Evolutionary conservation across 2,888 invertebrate species (phyloP), one percentile per base, ranked within the genome.

Genomic region (Maniola hyperantus): DNA sequence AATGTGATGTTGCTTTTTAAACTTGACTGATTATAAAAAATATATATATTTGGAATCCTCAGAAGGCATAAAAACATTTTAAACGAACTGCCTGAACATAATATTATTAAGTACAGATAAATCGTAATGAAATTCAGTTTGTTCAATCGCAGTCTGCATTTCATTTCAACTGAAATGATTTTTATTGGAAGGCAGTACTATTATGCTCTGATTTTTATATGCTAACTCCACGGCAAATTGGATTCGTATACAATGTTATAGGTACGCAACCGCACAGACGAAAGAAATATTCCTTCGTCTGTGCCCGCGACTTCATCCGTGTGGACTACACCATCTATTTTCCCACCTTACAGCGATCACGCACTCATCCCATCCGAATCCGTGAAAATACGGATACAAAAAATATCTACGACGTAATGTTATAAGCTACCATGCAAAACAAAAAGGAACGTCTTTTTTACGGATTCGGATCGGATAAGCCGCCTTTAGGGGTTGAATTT

Each of bases 111-210:
- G 62, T 63, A 63, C 44, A 63, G 34, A 63, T 46, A 44, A 55
- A 54, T 63, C 62, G 63, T 63, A 55, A 63, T 63, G 51, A 54
- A 63, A 55, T 55, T 63, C 63, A 63, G 63, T 46, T 63, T 55
- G 55, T 63, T 54, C 34, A 63, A 36, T 55, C 44, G 54, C 20
- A 55, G 46, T 54, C 42, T 53, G 42, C 26, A 54, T 26, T 46
- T 54, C 36, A 63, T 55, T 63, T 55, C 44, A 18, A 36, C 44
- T 55, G 63, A 63, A 54, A 55, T 36, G 54, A 34, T 63, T 63
- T 62, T 63, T 55, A 55, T 46, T 63, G 54, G 54, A 54, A 15
- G 11, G 51, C 39, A 42, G 42, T 33, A 53, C 20, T 62, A 53
- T 20, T 62, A 26, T 39, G 51, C 39, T 51, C 26, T 53, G 62